Evolutionary conservation across 2,888 invertebrate genomes (phyloP).

Genomic region (Pterostichus madidus): DNA sequence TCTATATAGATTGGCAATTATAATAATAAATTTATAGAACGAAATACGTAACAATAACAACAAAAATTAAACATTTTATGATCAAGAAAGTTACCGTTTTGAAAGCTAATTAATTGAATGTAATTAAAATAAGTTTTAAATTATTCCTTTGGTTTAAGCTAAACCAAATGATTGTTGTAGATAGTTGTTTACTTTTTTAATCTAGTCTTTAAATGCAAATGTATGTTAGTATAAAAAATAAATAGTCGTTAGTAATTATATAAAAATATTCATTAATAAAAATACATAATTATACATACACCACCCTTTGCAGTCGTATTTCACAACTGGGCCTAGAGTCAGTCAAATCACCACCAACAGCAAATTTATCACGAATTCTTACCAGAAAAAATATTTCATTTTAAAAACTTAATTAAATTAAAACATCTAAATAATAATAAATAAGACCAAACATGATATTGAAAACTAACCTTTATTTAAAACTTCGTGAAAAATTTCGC

Average conservation of each 20-base stretch:
- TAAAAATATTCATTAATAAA: constrained; percentile 66
- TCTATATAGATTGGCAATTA: too few species aligned
- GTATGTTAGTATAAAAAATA: constrained; percentile 53
- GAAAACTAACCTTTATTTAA: too few species aligned
- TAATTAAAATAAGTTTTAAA: not conserved
- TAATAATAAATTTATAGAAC: too few species aligned
- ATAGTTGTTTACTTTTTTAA: constrained; percentile 36
- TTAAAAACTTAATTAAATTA: constrained; percentile 16
- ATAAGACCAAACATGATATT: not conserved
- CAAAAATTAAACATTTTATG: too few species aligned
- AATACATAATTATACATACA: constrained; percentile 65
- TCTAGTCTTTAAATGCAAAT: constrained; percentile 63
- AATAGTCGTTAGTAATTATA: constrained; percentile 61
- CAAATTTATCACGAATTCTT: constrained; percentile 21
- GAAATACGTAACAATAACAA: too few species aligned
- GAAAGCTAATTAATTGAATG: not conserved
- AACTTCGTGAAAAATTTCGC: constrained; percentile 16
- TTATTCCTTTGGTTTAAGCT: not conserved
- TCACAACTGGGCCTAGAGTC: constrained; percentile 55
- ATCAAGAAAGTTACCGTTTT: not conserved
- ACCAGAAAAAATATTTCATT: not conserved
- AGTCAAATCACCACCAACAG: constrained; percentile 33
- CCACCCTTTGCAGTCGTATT: constrained; percentile 63
- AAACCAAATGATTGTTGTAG: constrained; percentile 9
- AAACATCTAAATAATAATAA: constrained; percentile 18